Percentiles rank a stretch among this genome's conserved stretches.
Evolutionary conservation across 2,113 vertebrate species (phyloP).

Genomic region (Chelonoidis abingdonii): DNA sequence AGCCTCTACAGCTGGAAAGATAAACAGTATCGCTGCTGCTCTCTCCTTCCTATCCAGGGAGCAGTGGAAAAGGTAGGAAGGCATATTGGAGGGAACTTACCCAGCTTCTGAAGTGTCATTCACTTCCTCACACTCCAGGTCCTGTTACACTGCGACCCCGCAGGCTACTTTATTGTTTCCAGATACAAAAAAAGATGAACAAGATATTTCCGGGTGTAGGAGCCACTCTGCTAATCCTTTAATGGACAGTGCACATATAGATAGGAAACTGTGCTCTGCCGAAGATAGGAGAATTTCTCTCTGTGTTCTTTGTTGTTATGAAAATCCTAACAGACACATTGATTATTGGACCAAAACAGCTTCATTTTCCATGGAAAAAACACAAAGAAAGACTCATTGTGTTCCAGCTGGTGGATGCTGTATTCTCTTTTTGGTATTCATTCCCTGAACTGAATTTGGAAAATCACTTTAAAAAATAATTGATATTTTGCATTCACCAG

Average conservation of each 20-base stretch:
- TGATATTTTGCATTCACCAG: neutral
- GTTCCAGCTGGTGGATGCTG: no score
- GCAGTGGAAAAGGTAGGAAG: neutral
- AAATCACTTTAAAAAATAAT: neutral
- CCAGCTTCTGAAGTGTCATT: neutral
- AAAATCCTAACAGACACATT: no score
- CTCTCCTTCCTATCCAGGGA: neutral
- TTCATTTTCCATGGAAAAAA: no score
- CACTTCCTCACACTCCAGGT: neutral
- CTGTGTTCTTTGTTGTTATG: no score
- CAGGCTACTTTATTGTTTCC: neutral
- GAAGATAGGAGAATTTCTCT: neutral
- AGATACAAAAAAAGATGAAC: neutral
- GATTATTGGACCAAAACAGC: no score
- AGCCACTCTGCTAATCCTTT: neutral
- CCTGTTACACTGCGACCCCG: neutral
- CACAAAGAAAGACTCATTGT: no score
- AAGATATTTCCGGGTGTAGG: neutral
- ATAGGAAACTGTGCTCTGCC: neutral
- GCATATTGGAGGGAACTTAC: neutral
- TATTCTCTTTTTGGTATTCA: no score
- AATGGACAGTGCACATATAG: neutral
- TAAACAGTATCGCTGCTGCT: neutral
- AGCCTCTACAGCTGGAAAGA: neutral
- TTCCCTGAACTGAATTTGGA: neutral